phyloP scores from a whole-genome alignment of 1,140 invertebrate species.

The Drosophila sechellia region DNA sequence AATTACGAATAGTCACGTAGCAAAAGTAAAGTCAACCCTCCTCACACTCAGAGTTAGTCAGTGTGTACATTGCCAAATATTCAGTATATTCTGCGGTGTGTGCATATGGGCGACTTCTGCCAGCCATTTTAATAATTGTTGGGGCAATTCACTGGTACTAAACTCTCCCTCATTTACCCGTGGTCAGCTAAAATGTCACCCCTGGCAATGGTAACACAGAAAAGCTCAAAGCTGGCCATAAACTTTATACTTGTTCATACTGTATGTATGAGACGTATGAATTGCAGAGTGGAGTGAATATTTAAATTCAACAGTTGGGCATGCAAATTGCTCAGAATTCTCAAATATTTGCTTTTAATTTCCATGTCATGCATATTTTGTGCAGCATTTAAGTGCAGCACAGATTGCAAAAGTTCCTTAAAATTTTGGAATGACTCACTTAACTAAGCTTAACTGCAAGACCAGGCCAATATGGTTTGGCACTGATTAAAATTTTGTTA shows the following conservation, averaged over 20 bases:
- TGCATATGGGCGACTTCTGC: constrained; percentile 56
- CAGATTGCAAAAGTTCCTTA: background rate
- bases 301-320: constrained; percentile 29
- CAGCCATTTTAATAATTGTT: constrained; percentile 76
- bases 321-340: constrained; percentile 25
- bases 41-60: constrained; percentile 14
- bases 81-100: constrained; percentile 11
- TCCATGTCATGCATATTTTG: constrained; percentile 24
- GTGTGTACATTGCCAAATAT: constrained; percentile 12
- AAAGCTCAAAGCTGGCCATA: constrained; percentile 12
- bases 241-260: constrained; percentile 14
- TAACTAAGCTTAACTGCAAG: background rate
- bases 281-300: constrained; percentile 23
- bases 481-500: background rate
- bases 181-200: constrained; percentile 27
- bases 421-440: background rate
- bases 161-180: constrained; percentile 30
- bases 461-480: background rate
- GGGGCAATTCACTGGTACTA: constrained; percentile 67
- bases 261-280: constrained; percentile 12
- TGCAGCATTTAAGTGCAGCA: background rate
- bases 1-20: constrained; percentile 72
- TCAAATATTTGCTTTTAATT: constrained; percentile 43
- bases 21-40: constrained; percentile 62
- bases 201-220: constrained; percentile 14